Base-by-base conservation (phyloP, 2,797 vertebrate genomes). In the Hippocampus kuda region DNA sequence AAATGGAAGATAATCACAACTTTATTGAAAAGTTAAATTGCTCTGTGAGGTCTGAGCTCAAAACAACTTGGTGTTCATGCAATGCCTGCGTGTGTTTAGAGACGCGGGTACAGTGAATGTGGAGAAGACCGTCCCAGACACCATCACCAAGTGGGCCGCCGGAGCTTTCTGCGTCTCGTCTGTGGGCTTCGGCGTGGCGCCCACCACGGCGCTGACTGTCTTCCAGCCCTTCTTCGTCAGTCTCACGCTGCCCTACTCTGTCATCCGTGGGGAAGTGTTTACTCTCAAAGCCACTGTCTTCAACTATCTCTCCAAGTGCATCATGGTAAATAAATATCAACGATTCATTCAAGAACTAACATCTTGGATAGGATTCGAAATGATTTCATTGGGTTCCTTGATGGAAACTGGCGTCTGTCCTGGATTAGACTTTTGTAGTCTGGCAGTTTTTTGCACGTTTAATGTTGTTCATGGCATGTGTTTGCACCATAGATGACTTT, bases 211-310 rank as follows among this genome's bases (percentile, higher is more conserved):
- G 13, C 78, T 97, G 69, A 89, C n/a, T 0, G 89, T 81, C 75
- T 94, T 95, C 90, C 90, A 94, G 86, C 93, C 94, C 0, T 94
- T 96, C 86, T 97, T 97, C 4, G 82, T 93, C 38, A 91, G 93
- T 3, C 88, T 95, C 66, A 93, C 88, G 0, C 5, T 94, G 77
- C 95, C 94, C 13, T 95, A 94, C 84, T 94, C 93, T 0, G 91
- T 97, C 59, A 78, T 95, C 79, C 86, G 92, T 2, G 93, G 93
- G 5, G 96, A 97, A 74, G 77, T 76, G 68, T 96, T 94, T 66
- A 76, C 65, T 0, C 87, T 98, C 72, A 95, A 90, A 78, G 94
- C 92, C 73, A 92, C 93, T 0, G 83, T 95, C 67, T 90, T 94
- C 83, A 96, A 90, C 84, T 96, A 94, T 72, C 87, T 93, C 69